These are phyloP conservation scores for Diachasmimorpha longicaudata DNA, from an alignment of 1,140 invertebrate species.

Conservation along the genomic window DNA sequence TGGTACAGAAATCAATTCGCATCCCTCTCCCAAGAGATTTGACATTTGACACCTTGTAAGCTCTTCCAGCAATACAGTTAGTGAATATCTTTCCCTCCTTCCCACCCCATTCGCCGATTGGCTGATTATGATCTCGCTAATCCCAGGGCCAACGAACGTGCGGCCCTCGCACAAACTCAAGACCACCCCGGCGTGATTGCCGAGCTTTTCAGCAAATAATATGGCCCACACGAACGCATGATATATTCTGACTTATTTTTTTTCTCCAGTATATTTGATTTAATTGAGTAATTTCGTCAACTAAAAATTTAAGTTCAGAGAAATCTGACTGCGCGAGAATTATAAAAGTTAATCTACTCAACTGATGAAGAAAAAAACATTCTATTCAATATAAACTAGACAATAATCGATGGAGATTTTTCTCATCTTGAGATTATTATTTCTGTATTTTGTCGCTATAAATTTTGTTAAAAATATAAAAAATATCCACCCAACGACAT, in stretches of 20 bases:
- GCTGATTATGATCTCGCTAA: constrained; percentile 59
- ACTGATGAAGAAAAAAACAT: too few species aligned
- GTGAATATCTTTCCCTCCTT: constrained; percentile 19
- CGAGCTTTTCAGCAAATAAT: constrained; percentile 44
- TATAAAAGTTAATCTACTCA: too few species aligned
- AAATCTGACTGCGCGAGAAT: too few species aligned
- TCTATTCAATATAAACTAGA: too few species aligned
- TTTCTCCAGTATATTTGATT: background rate
- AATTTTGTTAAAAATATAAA: too few species aligned
- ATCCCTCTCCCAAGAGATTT: constrained; percentile 40
- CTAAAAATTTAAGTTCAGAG: background rate
- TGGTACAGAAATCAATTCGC: constrained; percentile 45
- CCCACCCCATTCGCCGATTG: constrained; percentile 41
- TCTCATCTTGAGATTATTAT: too few species aligned
- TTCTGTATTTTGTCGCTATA: too few species aligned
- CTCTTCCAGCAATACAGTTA: background rate
- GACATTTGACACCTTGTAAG: constrained; percentile 56
- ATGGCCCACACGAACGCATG: constrained; percentile 22
- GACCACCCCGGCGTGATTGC: constrained; percentile 51
- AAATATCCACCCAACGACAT: too few species aligned
- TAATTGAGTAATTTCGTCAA: background rate
- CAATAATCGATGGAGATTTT: too few species aligned
- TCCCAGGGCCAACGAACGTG: constrained; percentile 31
- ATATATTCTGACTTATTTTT: background rate
- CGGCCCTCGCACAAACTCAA: constrained; percentile 23